Percentiles rank a stretch among this genome's conserved stretches.
These are phyloP conservation scores for Thryonomys swinderianus DNA, from an alignment of 2,113 vertebrate species.

Conservation along the genomic window DNA sequence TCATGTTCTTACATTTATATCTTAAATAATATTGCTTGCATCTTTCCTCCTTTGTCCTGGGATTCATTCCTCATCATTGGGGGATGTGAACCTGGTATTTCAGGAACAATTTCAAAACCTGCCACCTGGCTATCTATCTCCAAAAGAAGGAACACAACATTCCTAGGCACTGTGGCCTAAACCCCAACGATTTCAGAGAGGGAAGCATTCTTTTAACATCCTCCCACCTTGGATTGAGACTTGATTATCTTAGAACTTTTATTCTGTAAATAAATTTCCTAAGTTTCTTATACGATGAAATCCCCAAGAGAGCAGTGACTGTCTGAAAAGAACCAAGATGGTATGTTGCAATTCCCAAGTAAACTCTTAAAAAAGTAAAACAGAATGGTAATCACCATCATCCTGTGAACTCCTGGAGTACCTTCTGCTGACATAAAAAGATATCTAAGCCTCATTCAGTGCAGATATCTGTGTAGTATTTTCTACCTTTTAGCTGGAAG, in stretches of 20 bases:
- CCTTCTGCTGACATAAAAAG: background rate
- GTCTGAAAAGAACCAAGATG: background rate
- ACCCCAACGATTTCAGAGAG: background rate
- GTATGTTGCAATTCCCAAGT: background rate
- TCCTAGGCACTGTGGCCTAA: background rate
- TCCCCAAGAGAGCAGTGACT: background rate
- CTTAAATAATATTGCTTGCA: background rate
- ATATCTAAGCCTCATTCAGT: background rate
- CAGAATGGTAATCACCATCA: background rate
- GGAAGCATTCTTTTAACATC: background rate
- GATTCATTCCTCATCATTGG: background rate
- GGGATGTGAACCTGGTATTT: background rate
- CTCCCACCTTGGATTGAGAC: background rate
- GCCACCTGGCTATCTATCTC: background rate
- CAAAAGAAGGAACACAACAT: background rate
- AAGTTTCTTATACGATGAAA: background rate
- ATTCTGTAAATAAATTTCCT: background rate
- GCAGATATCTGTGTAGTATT: background rate
- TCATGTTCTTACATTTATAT: background rate
- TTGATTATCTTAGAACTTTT: background rate
- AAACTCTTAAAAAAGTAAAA: background rate
- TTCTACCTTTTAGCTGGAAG: background rate
- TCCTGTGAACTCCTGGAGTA: background rate
- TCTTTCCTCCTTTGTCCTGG: background rate
- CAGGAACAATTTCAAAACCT: background rate